Evolutionary conservation across 2,797 vertebrate species (phyloP).

Genomic region (Sparidentex hasta): DNA sequence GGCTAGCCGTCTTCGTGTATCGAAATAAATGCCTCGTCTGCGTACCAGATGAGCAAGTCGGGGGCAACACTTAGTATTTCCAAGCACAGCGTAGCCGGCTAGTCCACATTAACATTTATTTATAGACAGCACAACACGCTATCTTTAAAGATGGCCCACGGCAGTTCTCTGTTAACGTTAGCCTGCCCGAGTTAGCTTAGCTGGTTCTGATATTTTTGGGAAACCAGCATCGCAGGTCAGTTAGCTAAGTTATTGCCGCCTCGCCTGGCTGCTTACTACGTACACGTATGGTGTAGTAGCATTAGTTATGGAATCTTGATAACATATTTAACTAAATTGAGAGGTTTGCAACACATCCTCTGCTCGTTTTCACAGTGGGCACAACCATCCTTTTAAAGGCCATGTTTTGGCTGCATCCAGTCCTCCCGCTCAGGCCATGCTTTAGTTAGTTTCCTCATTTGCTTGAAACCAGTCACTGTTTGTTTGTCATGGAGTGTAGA

Average conservation of each 20-base stretch:
- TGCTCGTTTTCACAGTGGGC: conserved; percentile 31
- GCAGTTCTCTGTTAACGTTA: conserved; percentile 50
- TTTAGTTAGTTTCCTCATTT: conserved; percentile 37
- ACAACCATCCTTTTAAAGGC: conserved; percentile 76
- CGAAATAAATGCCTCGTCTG: too few species aligned
- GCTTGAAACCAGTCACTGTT: conserved; percentile 14
- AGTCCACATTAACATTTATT: background rate
- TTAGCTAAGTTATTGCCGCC: background rate
- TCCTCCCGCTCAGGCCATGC: conserved; percentile 66
- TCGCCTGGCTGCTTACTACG: background rate
- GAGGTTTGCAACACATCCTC: conserved; percentile 17
- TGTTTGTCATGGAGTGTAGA: conserved; percentile 9
- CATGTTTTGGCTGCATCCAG: conserved; percentile 71
- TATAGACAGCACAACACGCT: conserved; percentile 11
- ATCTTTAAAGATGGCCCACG: conserved; percentile 57
- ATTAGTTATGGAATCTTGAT: background rate
- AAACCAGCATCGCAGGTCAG: conserved; percentile 1
- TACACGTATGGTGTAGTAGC: background rate
- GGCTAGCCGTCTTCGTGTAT: conserved; percentile 13
- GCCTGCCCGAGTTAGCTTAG: conserved; percentile 60
- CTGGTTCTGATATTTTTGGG: conserved; percentile 12
- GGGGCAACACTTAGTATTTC: background rate
- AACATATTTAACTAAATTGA: background rate
- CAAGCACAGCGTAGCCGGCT: fast-evolving
- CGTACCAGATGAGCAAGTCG: background rate